Evolutionary conservation across 1,140 invertebrate genomes (phyloP).

Genomic region (Elysia chlorotica): DNA sequence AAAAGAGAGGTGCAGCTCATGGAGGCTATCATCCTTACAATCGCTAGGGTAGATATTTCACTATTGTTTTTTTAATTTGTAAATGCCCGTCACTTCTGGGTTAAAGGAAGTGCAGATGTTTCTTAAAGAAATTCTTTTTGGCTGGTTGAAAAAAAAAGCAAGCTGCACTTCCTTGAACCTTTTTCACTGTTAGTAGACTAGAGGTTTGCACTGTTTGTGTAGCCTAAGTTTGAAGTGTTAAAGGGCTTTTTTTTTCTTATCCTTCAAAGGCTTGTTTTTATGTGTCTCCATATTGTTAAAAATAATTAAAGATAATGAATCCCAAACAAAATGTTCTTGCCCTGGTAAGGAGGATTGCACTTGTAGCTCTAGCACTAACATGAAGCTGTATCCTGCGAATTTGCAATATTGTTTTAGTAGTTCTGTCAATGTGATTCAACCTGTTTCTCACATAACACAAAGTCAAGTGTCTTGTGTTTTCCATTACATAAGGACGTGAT

Average conservation of each 20-base stretch:
- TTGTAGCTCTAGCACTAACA: neutral
- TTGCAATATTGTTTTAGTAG: neutral
- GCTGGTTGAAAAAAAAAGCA: neutral
- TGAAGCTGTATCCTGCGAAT: neutral
- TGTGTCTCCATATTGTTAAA: neutral
- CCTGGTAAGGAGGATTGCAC: neutral
- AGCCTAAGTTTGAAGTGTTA: neutral
- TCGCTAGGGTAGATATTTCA: conserved; percentile 23
- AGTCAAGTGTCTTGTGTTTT: neutral
- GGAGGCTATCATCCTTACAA: conserved; percentile 36
- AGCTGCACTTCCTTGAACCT: too few relatives aligned
- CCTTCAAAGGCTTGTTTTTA: neutral
- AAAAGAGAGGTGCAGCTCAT: conserved; percentile 33
- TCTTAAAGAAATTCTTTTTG: neutral
- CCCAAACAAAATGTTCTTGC: neutral
- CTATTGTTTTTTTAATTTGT: conserved; percentile 1
- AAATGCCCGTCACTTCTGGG: neutral
- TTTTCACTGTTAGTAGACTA: neutral
- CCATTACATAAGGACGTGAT: neutral
- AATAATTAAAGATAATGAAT: neutral
- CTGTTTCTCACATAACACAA: neutral
- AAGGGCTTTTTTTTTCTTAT: neutral
- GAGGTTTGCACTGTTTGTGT: neutral
- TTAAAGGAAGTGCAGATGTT: neutral
- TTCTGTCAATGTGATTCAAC: neutral